Conservation (phyloP, 2,888 invertebrate species). For the Lycocerus yunnanus region DNA sequence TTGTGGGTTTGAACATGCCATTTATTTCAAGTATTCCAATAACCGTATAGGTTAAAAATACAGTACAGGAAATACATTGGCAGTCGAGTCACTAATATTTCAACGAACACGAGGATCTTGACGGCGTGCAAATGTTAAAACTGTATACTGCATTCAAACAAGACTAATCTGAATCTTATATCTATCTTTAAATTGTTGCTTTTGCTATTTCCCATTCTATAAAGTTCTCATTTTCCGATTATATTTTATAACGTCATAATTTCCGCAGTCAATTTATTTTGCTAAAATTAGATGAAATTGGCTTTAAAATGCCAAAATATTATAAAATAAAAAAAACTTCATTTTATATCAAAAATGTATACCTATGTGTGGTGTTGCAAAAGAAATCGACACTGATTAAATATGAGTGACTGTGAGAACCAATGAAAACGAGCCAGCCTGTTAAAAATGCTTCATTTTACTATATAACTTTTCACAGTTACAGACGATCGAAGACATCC, state of each 20-base stretch:
- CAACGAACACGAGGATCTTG: slow-evolving; percentile 35
- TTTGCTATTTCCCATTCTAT: slow-evolving; percentile 32
- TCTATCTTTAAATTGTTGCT: slow-evolving; percentile 36
- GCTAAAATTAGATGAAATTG: neutral
- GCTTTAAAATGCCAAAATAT: neutral
- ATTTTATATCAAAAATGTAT: neutral
- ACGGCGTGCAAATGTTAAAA: slow-evolving; percentile 42
- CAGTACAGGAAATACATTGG: slow-evolving; percentile 38
- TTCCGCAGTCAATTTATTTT: neutral
- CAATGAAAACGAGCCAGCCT: no score
- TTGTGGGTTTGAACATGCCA: slow-evolving; percentile 18
- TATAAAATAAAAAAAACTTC: neutral
- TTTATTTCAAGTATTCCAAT: slow-evolving; percentile 34
- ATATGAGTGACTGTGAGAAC: neutral
- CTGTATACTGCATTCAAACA: slow-evolving; percentile 42
- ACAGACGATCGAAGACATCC: neutral
- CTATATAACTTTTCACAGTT: neutral
- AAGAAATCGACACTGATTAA: neutral
- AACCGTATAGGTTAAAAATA: slow-evolving; percentile 36
- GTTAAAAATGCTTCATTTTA: no score
- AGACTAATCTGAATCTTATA: slow-evolving; percentile 41
- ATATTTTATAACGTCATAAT: neutral
- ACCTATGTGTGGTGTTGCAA: no score
- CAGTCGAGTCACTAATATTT: slow-evolving; percentile 41
- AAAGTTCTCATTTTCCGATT: neutral